Evolutionary conservation across 2,888 invertebrate species (phyloP), one percentile per base, ranked within the genome.

Genomic region (Rhamphomyia laevipes): DNA sequence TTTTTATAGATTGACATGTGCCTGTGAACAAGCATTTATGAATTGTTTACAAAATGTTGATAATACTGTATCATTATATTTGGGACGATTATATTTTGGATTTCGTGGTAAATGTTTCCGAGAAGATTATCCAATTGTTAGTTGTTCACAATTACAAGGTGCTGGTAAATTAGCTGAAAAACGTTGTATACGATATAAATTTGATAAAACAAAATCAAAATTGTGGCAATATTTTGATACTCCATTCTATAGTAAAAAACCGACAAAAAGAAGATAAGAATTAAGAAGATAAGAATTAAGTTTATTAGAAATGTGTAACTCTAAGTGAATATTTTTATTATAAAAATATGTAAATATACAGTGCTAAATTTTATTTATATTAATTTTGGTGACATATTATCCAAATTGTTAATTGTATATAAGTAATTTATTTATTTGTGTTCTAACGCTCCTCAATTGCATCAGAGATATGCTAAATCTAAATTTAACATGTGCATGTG

Each of bases 161-260:
- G 53, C 60, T 45, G 63, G 63, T 1, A 61, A 60, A 4, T 57
- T 68, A 13, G 59, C 63, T 4, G 17, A 52, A 13, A 62, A 60
- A 42, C 62, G 70, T 4, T 70, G 70, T 54, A 59, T 68, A 16
- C 64, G 61, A 5, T 70, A 71, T 45, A 57, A 55, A 16, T 57
- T 66, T 9, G 61, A 70, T 52, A 59, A 57, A 31, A 51, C 37
- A 3, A 55, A 54, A 27, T 43, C 61, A 9, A 60, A 61, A 38
- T 33, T 57, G 10, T 71, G 67, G 67, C 71, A 70, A 48, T 67
- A 63, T 48, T 71, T 67, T 47, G 68, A 70, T 41, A 63, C 66
- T 56, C 70, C 70, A 2, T 69, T 65, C 37, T 71, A 59, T 51
- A 59, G 61, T 9, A 31, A 50, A 11, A 49, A 52, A 16, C 37